A percentile compares a stretch with the other conserved stretches of the same genome.
phyloP scores from a whole-genome alignment of 2,113 vertebrate species.

The Dipodomys spectabilis region DNA sequence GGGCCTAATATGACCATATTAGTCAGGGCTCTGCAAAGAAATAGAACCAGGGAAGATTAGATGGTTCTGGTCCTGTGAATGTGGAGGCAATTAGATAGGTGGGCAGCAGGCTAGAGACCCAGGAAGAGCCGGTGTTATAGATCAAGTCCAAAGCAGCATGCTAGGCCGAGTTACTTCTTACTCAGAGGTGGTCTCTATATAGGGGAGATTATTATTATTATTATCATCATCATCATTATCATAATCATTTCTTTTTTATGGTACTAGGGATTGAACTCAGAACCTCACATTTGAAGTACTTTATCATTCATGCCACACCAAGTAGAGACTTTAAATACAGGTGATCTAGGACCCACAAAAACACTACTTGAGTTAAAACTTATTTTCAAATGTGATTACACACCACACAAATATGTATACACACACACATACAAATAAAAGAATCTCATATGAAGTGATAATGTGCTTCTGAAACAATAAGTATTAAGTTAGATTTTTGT shows the following conservation, averaged over 20 bases:
- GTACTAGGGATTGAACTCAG: too few species aligned
- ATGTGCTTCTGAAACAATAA: neutral
- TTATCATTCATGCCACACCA: too few species aligned
- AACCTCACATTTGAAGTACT: too few species aligned
- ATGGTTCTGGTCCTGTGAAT: neutral
- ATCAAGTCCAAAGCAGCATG: neutral
- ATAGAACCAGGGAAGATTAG: neutral
- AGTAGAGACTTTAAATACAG: neutral
- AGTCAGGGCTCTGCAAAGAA: neutral
- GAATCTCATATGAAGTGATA: neutral
- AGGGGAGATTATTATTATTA: neutral
- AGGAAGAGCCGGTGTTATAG: neutral
- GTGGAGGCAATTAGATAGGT: neutral
- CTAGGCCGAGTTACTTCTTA: neutral
- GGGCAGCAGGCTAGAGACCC: neutral
- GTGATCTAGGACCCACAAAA: neutral
- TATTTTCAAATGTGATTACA: neutral
- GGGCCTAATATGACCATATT: too few species aligned
- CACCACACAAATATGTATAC: neutral
- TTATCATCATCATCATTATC: too few species aligned
- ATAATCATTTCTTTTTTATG: too few species aligned
- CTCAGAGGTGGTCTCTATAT: neutral
- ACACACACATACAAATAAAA: neutral
- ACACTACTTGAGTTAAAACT: neutral
- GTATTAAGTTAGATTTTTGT: neutral